phyloP scores from a whole-genome alignment of 1,140 invertebrate species.

The Anoplolepis gracilipes region DNA sequence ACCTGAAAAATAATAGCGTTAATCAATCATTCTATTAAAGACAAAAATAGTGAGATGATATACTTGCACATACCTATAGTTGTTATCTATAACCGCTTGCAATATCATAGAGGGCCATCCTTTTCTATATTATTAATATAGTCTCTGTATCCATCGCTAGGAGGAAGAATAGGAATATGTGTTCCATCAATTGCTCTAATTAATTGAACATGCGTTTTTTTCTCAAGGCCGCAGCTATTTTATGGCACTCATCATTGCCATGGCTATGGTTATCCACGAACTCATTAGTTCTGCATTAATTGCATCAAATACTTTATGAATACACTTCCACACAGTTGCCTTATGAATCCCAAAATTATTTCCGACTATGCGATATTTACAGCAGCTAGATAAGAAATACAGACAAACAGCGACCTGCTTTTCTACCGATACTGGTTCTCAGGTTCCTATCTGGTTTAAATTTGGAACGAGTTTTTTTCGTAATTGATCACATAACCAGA shows the following conservation, averaged over 20 bases:
- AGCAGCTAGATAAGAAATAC: slow-evolving; percentile 19
- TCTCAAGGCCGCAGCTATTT: background rate
- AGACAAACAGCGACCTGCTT: background rate
- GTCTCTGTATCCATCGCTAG: slow-evolving; percentile 2
- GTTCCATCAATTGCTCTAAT: slow-evolving; percentile 24
- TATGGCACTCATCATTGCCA: background rate
- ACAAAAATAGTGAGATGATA: background rate
- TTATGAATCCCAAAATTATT: slow-evolving; percentile 13
- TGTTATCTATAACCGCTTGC: slow-evolving; percentile 10
- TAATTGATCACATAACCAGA: slow-evolving; percentile 3
- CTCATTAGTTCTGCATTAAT: background rate
- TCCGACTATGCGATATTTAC: background rate
- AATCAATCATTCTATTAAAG: background rate
- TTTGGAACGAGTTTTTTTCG: background rate
- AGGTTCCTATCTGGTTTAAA: background rate
- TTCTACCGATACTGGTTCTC: background rate
- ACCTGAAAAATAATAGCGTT: background rate
- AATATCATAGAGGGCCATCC: slow-evolving; percentile 26
- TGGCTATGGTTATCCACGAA: background rate
- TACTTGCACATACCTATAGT: background rate
- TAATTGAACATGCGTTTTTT: slow-evolving; percentile 1
- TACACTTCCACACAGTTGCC: background rate
- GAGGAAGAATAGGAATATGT: background rate
- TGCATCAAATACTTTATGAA: slow-evolving; percentile 2
- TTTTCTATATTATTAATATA: slow-evolving; percentile 5